phyloP scores from a whole-genome alignment of 2,888 invertebrate species.

The Uropetala carovei region DNA sequence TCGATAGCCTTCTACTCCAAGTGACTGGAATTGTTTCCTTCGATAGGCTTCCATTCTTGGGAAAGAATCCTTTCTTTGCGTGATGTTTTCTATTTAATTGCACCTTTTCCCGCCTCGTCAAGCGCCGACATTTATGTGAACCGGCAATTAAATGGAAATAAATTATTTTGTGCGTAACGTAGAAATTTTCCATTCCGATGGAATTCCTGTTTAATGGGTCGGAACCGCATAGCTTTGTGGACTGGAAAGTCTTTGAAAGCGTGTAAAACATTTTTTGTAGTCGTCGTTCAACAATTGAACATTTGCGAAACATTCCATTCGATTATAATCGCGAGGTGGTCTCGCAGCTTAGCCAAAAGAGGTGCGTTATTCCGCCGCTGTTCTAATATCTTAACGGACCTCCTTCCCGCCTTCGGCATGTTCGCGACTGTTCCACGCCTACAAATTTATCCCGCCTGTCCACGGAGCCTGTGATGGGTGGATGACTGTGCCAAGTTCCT shows the following conservation, averaged over 20 bases:
- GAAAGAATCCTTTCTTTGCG: background rate
- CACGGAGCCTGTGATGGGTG: too few species aligned
- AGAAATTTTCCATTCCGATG: conserved; percentile 8
- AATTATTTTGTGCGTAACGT: background rate
- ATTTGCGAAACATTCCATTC: background rate
- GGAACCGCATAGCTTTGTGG: background rate
- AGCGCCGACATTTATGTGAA: background rate
- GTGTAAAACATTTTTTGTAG: background rate
- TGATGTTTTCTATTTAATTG: background rate
- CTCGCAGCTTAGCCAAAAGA: background rate
- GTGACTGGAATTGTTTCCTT: background rate
- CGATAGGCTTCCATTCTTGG: background rate
- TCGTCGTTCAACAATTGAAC: background rate
- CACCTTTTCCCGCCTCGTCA: background rate
- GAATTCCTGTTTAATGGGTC: background rate
- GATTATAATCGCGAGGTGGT: background rate
- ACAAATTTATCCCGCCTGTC: background rate
- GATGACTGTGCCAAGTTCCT: too few species aligned
- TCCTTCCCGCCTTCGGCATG: background rate
- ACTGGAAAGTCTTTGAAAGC: conserved; percentile 3
- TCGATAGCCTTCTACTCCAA: too few species aligned
- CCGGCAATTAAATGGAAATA: background rate
- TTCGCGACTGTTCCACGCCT: background rate
- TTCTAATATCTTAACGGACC: background rate
- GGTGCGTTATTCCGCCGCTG: background rate